Conservation (phyloP, 2,888 invertebrate species). For the Apamea crenata region DNA sequence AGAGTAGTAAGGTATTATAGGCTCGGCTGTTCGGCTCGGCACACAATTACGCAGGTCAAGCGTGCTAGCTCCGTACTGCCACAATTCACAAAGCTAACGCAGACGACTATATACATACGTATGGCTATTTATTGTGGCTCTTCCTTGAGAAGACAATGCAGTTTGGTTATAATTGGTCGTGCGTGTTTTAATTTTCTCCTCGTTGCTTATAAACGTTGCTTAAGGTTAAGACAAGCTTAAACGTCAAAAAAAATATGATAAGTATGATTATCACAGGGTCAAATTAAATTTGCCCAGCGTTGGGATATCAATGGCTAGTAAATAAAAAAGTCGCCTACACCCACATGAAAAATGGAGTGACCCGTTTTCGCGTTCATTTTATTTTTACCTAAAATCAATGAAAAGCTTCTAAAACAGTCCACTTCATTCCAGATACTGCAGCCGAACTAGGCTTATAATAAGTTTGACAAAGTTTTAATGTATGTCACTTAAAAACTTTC, state of each 20-base stretch:
- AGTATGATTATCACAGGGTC: background rate
- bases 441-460: slow-evolving; percentile 2
- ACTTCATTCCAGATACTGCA: background rate
- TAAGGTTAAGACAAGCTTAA: background rate
- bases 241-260: background rate
- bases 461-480: slow-evolving; percentile 7
- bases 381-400: background rate
- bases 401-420: too few relatives aligned
- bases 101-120: slow-evolving; percentile 68
- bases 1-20: slow-evolving; percentile 76
- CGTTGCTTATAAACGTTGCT: background rate
- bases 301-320: too few relatives aligned
- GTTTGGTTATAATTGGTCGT: slow-evolving; percentile 26
- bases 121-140: slow-evolving; percentile 53
- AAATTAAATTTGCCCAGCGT: too few relatives aligned
- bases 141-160: slow-evolving; percentile 43
- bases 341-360: background rate
- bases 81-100: slow-evolving; percentile 74
- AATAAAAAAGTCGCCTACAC: too few relatives aligned
- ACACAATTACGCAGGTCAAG: slow-evolving; percentile 86
- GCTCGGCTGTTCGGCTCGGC: slow-evolving; percentile 77
- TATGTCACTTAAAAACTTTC: slow-evolving; percentile 15
- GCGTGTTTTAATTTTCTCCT: background rate
- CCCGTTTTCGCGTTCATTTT: background rate
- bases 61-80: slow-evolving; percentile 77